Evolutionary conservation across 1,140 invertebrate genomes (phyloP), one percentile per base, ranked within the genome.

Genomic region (Apis laboriosa): DNA sequence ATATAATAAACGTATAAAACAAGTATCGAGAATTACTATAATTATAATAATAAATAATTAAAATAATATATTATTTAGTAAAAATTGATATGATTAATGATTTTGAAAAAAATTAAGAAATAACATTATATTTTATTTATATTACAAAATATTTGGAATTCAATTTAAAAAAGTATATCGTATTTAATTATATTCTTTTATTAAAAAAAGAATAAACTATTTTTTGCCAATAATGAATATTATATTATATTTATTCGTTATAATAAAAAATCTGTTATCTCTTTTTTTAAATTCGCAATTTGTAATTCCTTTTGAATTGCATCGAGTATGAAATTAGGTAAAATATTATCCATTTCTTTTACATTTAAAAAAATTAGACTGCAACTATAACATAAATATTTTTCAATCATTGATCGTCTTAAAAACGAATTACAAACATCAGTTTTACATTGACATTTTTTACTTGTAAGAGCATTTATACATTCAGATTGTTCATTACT

Each of bases 211-310:
- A 7, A 11, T 11, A 7, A 43, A 21, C 4, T 19, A 51, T 49
- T 24, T n/a, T 8, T 24, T 24, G 7, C 19, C n/a, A 88, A 96
- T 95, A 82, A 95, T 96, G 21, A 95, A 82, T 21, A 97, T 76
- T 5, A 21, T 9, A n/a, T n/a, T n/a, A n/a, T n/a, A n/a, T n/a
- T 64, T 49, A 53, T 61, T 43, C 9, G 21, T 83, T 84, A 91
- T 51, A 90, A 84, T 66, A 91, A 83, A 70, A 90, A 93, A 12
- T 93, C 89, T 63, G 81, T 73, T 63, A 93, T 93, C 81, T 93
- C 89, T 9, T 88, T 72, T 56, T 77, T 80, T 89, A 93, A 91
- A 75, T 63, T 85, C n/a, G 91, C 80, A 13, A 92, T 83, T 43
- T 85, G 85, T 24, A 90, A 11, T 80, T 74, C 83, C 53, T 88